phyloP scores from a whole-genome alignment of 2,113 vertebrate species.

The Ctenomys sociabilis region DNA sequence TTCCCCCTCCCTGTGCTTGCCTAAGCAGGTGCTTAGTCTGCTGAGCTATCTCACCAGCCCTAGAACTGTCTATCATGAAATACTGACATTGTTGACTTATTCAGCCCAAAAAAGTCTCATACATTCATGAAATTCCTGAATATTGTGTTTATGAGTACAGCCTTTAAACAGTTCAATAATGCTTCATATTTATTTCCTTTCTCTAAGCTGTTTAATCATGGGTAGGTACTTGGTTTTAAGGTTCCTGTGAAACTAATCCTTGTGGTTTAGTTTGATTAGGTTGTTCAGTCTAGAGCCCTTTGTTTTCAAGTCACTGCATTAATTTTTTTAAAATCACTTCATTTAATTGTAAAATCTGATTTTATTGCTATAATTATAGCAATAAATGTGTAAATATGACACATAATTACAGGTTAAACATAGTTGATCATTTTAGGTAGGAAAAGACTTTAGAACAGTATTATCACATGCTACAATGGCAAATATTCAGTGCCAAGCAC shows the following conservation, averaged over 20 bases:
- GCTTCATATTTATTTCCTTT: slow-evolving; percentile 1
- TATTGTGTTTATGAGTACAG: neutral
- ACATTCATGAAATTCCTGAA: neutral
- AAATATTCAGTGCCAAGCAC: slow-evolving; percentile 29
- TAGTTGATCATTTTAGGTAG: slow-evolving; percentile 14
- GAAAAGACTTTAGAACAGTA: neutral
- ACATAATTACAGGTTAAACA: neutral
- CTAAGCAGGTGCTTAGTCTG: too few species aligned
- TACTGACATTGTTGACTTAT: slow-evolving; percentile 9
- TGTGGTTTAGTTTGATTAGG: slow-evolving; percentile 13
- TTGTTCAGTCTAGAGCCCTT: slow-evolving; percentile 6
- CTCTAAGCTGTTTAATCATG: neutral
- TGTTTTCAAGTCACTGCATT: neutral
- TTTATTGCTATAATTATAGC: neutral
- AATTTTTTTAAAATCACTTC: neutral
- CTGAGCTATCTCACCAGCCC: too few species aligned
- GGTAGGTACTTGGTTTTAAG: slow-evolving; percentile 16
- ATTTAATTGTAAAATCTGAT: slow-evolving; percentile 58
- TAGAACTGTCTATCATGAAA: neutral
- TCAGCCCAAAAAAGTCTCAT: neutral
- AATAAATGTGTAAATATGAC: too few species aligned
- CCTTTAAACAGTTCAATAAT: neutral
- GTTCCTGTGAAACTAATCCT: slow-evolving; percentile 8
- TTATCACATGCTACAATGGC: neutral
- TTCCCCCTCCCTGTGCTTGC: too few species aligned